Percentiles rank a stretch among this genome's conserved stretches.
Conservation (phyloP, 1,140 invertebrate species). For the Cotesia typhae region DNA sequence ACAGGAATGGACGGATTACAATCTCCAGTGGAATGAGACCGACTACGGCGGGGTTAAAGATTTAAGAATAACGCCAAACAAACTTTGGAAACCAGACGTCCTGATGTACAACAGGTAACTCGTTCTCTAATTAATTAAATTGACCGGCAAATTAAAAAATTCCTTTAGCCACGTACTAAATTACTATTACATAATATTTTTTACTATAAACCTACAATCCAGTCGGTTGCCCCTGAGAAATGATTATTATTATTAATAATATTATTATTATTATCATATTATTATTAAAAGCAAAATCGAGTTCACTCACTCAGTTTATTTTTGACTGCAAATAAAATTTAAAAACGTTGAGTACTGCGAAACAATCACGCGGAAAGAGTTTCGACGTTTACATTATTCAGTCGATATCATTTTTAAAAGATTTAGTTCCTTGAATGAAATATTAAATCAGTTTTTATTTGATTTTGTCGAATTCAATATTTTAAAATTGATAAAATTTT, state of each 20-base stretch:
- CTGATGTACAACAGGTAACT: slow-evolving; percentile 98
- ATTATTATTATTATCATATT: no score
- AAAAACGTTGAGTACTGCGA: slow-evolving; percentile 24
- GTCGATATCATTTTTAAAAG: background rate
- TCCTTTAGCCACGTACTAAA: background rate
- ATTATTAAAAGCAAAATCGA: slow-evolving; percentile 30
- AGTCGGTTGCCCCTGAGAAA: slow-evolving; percentile 26
- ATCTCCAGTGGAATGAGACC: slow-evolving; percentile 92
- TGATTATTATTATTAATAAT: background rate
- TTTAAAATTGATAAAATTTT: background rate
- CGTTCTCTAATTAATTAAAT: slow-evolving; percentile 31
- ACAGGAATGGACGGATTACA: slow-evolving; percentile 98
- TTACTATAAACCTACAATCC: background rate
- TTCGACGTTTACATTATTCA: slow-evolving; percentile 22
- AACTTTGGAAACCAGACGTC: slow-evolving; percentile 97
- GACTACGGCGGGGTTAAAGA: slow-evolving; percentile 94
- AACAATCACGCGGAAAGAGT: slow-evolving; percentile 32
- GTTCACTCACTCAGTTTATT: slow-evolving; percentile 28
- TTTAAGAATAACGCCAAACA: slow-evolving; percentile 92
- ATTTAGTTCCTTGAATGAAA: background rate
- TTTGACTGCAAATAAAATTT: background rate
- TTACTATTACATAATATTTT: background rate
- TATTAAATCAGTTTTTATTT: background rate
- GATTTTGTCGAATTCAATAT: background rate
- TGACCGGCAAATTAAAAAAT: background rate